A percentile compares a stretch with the other conserved stretches of the same genome.
These are phyloP conservation scores for Drosophila peninsularis DNA, from an alignment of 2,888 invertebrate genomes.

Conservation along the genomic window DNA sequence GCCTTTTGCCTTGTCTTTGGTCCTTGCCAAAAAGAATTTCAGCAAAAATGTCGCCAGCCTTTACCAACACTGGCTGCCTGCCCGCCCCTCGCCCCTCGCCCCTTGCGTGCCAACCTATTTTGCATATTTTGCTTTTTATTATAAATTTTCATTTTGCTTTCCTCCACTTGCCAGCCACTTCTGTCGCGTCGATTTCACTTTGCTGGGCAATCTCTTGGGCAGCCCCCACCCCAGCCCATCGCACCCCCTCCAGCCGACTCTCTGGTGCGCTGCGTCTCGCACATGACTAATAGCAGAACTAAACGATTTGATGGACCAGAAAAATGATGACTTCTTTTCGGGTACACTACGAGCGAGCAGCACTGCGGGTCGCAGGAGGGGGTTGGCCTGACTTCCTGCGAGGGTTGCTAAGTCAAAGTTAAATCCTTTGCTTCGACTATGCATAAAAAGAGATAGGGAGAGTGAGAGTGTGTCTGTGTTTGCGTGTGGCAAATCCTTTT, in stretches of 20 bases:
- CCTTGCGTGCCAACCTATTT: constrained; percentile 58
- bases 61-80: constrained; percentile 10
- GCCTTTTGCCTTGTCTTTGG: constrained; percentile 36
- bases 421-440: constrained; percentile 57
- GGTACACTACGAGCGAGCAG: constrained; percentile 15
- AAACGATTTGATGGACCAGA: constrained; percentile 84
- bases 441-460: constrained; percentile 3
- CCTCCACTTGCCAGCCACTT: constrained; percentile 65
- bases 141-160: constrained; percentile 77
- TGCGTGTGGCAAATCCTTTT: constrained; percentile 69
- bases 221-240: neutral
- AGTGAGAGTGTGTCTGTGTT: constrained; percentile 15
- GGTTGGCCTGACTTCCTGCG: constrained; percentile 17
- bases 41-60: constrained; percentile 69
- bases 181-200: constrained; percentile 64
- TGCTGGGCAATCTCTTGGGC: constrained; percentile 56
- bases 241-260: neutral
- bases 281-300: constrained; percentile 83
- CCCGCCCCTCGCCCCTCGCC: neutral
- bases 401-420: constrained; percentile 61
- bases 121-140: constrained; percentile 79
- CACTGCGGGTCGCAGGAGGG: neutral
- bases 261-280: constrained; percentile 35
- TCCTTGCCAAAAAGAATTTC: constrained; percentile 67
- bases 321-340: constrained; percentile 83